Conservation (phyloP, 2,888 invertebrate genomes). For the Orthosia cruda region DNA sequence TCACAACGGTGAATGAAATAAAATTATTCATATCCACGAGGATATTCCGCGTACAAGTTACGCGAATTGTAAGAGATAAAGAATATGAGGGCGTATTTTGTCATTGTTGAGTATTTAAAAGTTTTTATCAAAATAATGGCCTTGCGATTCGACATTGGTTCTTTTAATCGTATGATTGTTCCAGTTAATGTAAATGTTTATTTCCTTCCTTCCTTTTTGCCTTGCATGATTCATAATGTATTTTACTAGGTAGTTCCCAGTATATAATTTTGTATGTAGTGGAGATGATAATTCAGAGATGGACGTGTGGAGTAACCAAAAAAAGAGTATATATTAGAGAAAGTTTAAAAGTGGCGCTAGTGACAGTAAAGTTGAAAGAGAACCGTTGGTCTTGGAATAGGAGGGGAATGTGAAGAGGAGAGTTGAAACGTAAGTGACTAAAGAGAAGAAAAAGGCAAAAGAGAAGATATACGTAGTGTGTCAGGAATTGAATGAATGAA, state of each 20-base stretch:
- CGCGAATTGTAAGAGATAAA: constrained; percentile 60
- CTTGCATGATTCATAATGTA: constrained; percentile 2
- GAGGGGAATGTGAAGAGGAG: no score
- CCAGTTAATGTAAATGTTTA: constrained; percentile 8
- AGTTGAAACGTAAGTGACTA: no score
- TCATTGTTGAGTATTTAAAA: constrained; percentile 27
- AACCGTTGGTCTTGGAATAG: no score
- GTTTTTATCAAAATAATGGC: constrained; percentile 49
- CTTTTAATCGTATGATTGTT: constrained; percentile 6
- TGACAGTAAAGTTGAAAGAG: no score
- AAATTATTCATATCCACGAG: constrained; percentile 48
- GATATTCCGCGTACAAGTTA: constrained; percentile 57
- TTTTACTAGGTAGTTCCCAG: neutral
- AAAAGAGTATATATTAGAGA: no score
- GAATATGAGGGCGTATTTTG: constrained; percentile 48
- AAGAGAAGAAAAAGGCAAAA: no score
- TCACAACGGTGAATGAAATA: constrained; percentile 50
- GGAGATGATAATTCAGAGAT: no score
- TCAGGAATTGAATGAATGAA: no score
- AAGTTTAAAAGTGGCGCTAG: no score
- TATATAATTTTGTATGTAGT: no score
- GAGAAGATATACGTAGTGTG: no score
- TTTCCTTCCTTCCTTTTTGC: constrained; percentile 36
- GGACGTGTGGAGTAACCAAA: no score
- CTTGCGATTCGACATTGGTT: constrained; percentile 49